Conservation (phyloP, 2,797 vertebrate species). For the Gephyroberyx darwinii region DNA sequence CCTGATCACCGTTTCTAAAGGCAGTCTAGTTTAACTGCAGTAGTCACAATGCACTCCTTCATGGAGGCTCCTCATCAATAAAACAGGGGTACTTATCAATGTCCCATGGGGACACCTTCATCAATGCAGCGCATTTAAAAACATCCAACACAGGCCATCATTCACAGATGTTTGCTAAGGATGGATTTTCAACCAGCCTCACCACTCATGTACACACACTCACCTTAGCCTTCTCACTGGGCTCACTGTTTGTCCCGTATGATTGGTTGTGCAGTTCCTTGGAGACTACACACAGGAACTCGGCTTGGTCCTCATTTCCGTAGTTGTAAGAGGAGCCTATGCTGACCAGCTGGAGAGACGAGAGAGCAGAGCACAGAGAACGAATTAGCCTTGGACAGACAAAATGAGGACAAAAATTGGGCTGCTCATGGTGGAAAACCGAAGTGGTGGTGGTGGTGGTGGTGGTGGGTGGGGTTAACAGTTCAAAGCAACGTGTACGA, state of each 20-base stretch:
- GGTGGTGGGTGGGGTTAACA: neutral
- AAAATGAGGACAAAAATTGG: constrained; percentile 7
- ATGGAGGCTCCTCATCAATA: constrained; percentile 63
- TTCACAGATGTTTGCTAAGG: constrained; percentile 56
- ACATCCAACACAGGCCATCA: constrained; percentile 60
- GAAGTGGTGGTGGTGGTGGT: neutral
- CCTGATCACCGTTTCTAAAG: constrained; percentile 8
- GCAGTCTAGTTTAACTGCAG: constrained; percentile 29
- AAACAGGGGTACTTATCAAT: constrained; percentile 54
- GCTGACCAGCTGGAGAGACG: constrained; percentile 89
- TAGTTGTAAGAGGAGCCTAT: constrained; percentile 99
- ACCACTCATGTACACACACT: constrained; percentile 44
- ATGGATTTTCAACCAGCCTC: constrained; percentile 38
- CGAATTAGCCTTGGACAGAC: constrained; percentile 23
- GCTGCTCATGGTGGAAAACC: constrained; percentile 21
- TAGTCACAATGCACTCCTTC: constrained; percentile 50
- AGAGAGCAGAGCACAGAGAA: constrained; percentile 50
- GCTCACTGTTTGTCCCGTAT: constrained; percentile 92
- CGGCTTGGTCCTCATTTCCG: constrained; percentile 97
- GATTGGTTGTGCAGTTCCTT: constrained; percentile 98
- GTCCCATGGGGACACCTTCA: constrained; percentile 32
- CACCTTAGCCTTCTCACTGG: constrained; percentile 99
- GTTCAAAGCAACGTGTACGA: constrained; percentile 14
- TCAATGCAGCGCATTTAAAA: constrained; percentile 60
- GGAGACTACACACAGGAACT: constrained; percentile 98